phyloP scores from a whole-genome alignment of 2,113 vertebrate genomes.

The Rattus rattus region DNA sequence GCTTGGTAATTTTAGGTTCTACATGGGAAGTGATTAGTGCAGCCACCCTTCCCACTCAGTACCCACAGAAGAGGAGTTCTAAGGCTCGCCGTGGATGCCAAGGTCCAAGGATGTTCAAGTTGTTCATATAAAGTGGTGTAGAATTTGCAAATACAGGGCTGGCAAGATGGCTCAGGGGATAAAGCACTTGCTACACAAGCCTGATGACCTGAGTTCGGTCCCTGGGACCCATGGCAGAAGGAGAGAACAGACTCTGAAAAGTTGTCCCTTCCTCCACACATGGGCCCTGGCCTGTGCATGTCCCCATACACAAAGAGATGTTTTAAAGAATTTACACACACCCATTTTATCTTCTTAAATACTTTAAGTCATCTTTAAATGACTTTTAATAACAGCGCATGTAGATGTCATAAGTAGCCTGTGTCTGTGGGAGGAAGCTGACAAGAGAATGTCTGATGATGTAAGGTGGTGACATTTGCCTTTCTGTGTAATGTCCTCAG shows the following conservation, averaged over 20 bases:
- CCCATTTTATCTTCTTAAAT: not conserved
- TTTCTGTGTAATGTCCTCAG: not conserved
- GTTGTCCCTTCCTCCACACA: not conserved
- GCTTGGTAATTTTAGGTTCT: not conserved
- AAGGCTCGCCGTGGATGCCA: not conserved
- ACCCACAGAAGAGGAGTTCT: not conserved
- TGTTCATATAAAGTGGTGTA: not conserved
- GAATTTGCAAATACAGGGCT: not conserved
- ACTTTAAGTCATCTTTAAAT: not conserved
- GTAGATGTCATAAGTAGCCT: not conserved
- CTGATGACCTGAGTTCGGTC: too few species aligned
- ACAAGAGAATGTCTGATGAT: not conserved
- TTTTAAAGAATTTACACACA: not conserved
- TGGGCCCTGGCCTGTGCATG: not conserved
- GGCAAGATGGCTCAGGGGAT: not conserved
- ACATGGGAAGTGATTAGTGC: not conserved
- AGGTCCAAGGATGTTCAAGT: not conserved
- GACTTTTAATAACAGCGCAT: not conserved
- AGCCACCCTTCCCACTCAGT: too few species aligned
- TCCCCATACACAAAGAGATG: not conserved
- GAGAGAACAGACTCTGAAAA: not conserved
- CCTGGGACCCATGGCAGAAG: not conserved
- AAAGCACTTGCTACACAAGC: not conserved
- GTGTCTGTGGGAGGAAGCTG: not conserved
- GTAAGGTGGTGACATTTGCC: not conserved